phyloP scores from a whole-genome alignment of 2,888 invertebrate genomes.

The Frankliniella fusca region DNA sequence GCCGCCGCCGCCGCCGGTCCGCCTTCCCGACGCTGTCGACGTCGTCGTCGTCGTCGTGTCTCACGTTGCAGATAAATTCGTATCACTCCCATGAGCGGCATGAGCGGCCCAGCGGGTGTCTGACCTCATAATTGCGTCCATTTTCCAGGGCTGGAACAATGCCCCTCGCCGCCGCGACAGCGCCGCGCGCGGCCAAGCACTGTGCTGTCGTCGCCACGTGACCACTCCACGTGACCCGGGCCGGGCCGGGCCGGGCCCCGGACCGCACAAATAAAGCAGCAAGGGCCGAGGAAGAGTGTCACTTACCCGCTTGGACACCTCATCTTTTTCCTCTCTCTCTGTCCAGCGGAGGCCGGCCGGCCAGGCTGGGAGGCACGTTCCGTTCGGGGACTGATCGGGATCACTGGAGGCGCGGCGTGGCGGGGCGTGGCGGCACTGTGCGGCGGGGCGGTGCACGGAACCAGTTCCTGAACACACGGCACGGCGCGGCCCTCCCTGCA shows the following conservation, averaged over 20 bases:
- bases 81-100: background rate
- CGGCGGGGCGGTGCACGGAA: background rate
- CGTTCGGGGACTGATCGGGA: conserved; percentile 14
- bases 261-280: background rate
- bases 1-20: too few relatives aligned
- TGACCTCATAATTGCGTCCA: conserved; percentile 24
- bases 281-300: background rate
- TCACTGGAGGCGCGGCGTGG: background rate
- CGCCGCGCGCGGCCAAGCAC: background rate
- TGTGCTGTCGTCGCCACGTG: background rate
- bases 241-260: background rate
- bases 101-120: background rate
- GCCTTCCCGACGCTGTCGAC: background rate
- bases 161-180: background rate
- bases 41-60: background rate
- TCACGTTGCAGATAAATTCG: conserved; percentile 24
- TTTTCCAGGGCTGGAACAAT: conserved; percentile 12
- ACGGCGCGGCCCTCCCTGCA: background rate
- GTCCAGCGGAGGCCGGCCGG: too few relatives aligned
- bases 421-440: too few relatives aligned
- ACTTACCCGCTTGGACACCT: background rate
- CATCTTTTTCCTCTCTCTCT: background rate
- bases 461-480: background rate
- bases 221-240: background rate
- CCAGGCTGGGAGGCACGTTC: background rate